These are phyloP conservation scores for Orchesellides sinensis DNA, from an alignment of 2,888 invertebrate species.

Conservation along the genomic window DNA sequence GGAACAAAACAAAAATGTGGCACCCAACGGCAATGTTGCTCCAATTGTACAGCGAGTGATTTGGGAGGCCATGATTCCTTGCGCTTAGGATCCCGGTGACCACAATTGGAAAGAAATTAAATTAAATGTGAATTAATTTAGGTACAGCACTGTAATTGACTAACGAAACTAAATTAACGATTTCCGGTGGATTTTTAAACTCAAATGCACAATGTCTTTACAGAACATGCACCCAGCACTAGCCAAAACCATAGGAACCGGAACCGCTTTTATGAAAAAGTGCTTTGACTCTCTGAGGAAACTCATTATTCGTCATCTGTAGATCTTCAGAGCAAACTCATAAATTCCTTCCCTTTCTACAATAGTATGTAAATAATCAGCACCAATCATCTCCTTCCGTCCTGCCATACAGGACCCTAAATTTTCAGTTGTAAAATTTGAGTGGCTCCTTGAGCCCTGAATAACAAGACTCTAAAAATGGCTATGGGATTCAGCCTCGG, in stretches of 20 bases:
- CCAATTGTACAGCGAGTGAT: constrained; percentile 53
- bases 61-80: constrained; percentile 45
- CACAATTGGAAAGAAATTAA: constrained; percentile 6
- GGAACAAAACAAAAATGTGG: constrained; percentile 42
- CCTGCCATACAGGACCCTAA: constrained; percentile 12
- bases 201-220: too few relatives aligned
- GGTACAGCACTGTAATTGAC: too few relatives aligned
- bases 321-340: too few relatives aligned
- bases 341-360: too few relatives aligned
- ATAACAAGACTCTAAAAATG: constrained; percentile 34
- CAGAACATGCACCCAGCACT: background rate
- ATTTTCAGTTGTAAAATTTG: constrained; percentile 18
- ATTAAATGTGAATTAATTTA: background rate
- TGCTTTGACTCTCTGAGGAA: background rate
- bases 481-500: constrained; percentile 58
- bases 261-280: background rate
- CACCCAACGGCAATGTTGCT: constrained; percentile 65
- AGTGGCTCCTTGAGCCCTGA: constrained; percentile 19
- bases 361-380: too few relatives aligned
- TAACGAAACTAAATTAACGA: too few relatives aligned
- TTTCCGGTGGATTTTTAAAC: too few relatives aligned
- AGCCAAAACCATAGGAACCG: constrained; percentile 20
- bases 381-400: background rate
- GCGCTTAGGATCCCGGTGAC: background rate
- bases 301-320: too few relatives aligned